A percentile compares a stretch with the other conserved stretches of the same genome.
These are phyloP conservation scores for Caenorhabditis wallacei DNA, from an alignment of 2,888 invertebrate genomes.

Conservation along the genomic window DNA sequence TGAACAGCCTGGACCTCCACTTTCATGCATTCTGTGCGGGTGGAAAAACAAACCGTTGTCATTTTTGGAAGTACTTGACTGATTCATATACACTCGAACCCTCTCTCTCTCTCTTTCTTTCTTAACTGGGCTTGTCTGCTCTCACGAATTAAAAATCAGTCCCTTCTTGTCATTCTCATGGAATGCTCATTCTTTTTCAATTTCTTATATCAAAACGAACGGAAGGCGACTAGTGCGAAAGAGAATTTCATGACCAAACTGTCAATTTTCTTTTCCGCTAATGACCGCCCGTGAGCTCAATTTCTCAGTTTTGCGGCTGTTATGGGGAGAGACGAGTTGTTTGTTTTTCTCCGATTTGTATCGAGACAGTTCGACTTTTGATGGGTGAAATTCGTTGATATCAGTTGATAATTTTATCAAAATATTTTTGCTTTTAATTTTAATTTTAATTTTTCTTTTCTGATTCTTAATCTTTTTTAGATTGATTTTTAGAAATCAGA, in stretches of 20 bases:
- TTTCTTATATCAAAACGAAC: neutral
- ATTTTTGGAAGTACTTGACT: slow-evolving; percentile 27
- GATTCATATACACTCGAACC: slow-evolving; percentile 52
- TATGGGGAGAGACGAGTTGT: slow-evolving; percentile 3
- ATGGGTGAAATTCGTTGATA: neutral
- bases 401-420: neutral
- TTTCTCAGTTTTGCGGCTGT: slow-evolving; percentile 23
- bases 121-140: slow-evolving; percentile 12
- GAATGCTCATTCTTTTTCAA: neutral
- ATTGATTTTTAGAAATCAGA: too few species aligned
- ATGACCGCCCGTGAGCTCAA: slow-evolving; percentile 27
- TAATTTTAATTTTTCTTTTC: neutral
- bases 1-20: slow-evolving; percentile 20
- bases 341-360: slow-evolving; percentile 38
- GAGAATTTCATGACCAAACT: slow-evolving; percentile 52
- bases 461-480: too few species aligned
- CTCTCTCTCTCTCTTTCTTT: too few species aligned
- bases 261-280: slow-evolving; percentile 51
- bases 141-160: slow-evolving; percentile 34
- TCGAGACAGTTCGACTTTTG: slow-evolving; percentile 26
- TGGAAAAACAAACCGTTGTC: slow-evolving; percentile 34
- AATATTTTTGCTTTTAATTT: neutral
- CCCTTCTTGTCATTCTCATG: slow-evolving; percentile 2
- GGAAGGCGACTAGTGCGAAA: slow-evolving; percentile 7
- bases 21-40: slow-evolving; percentile 22